These are phyloP conservation scores for Notolepis coatsorum DNA, from an alignment of 2,797 vertebrate genomes.

Conservation along the genomic window DNA sequence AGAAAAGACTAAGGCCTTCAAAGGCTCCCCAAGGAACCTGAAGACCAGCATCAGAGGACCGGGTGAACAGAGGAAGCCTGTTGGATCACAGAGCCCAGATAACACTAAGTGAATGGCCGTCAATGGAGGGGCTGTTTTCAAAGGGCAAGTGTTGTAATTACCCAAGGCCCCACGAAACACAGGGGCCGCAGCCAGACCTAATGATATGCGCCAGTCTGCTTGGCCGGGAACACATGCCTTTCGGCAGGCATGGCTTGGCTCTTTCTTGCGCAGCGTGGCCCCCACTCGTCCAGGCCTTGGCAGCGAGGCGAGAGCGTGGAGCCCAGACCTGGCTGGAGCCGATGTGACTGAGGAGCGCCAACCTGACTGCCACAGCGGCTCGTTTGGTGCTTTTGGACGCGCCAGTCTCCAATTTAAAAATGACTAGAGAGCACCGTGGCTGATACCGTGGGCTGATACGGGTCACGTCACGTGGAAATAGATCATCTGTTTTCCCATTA, in stretches of 20 bases:
- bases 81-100: slow-evolving; percentile 58
- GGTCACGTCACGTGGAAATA: slow-evolving; percentile 8
- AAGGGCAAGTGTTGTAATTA: slow-evolving; percentile 80
- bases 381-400: slow-evolving; percentile 35
- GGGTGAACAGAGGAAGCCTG: slow-evolving; percentile 32
- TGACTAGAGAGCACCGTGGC: slow-evolving; percentile 44
- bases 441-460: slow-evolving; percentile 11
- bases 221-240: slow-evolving; percentile 44
- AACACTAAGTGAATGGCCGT: slow-evolving; percentile 44
- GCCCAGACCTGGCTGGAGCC: slow-evolving; percentile 53
- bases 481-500: neutral
- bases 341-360: slow-evolving; percentile 53
- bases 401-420: slow-evolving; percentile 41
- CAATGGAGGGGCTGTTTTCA: slow-evolving; percentile 69
- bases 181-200: slow-evolving; percentile 45
- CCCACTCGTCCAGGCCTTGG: slow-evolving; percentile 56
- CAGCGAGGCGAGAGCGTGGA: slow-evolving; percentile 40
- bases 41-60: slow-evolving; percentile 15
- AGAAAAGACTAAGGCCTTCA: slow-evolving; percentile 30
- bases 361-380: slow-evolving; percentile 46
- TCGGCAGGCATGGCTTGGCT: slow-evolving; percentile 34
- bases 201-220: slow-evolving; percentile 46
- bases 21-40: slow-evolving; percentile 52
- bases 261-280: neutral
- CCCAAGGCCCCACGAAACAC: slow-evolving; percentile 56